phyloP scores from a whole-genome alignment of 1,140 invertebrate species.

The Leptopilina boulardi region DNA sequence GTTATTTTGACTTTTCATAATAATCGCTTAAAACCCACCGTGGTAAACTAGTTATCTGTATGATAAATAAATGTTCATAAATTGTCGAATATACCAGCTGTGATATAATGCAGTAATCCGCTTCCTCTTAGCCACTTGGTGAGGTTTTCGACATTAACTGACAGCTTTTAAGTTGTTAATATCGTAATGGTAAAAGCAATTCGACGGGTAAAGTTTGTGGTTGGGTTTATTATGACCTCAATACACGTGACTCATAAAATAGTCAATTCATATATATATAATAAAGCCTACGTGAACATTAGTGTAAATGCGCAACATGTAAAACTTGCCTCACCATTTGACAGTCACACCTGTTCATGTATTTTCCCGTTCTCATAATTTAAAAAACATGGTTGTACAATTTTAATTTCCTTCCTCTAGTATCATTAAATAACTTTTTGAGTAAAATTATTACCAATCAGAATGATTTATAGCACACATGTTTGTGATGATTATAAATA shows the following conservation, averaged over 20 bases:
- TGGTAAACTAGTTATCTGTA: too few relatives aligned
- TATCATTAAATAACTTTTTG: not conserved
- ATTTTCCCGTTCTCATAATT: not conserved
- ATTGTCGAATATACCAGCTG: too few relatives aligned
- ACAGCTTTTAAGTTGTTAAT: not conserved
- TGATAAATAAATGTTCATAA: too few relatives aligned
- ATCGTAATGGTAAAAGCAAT: constrained; percentile 1
- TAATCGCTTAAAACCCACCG: too few relatives aligned
- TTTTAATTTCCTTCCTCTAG: not conserved
- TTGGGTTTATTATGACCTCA: not conserved
- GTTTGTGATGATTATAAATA: too few relatives aligned
- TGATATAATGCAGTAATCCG: too few relatives aligned
- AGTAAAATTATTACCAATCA: not conserved
- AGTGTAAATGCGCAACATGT: not conserved
- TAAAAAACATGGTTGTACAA: not conserved
- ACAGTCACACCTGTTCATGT: not conserved
- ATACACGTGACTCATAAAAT: constrained; percentile 8
- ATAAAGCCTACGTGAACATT: not conserved
- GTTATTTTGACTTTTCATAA: too few relatives aligned
- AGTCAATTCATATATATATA: not conserved
- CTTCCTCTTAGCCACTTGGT: too few relatives aligned
- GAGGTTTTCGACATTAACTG: not conserved
- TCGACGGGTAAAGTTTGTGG: too few relatives aligned
- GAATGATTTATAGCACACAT: too few relatives aligned
- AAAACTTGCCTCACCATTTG: not conserved